Evolutionary conservation across 2,888 invertebrate genomes (phyloP).

Genomic region (Cephus pulcher): DNA sequence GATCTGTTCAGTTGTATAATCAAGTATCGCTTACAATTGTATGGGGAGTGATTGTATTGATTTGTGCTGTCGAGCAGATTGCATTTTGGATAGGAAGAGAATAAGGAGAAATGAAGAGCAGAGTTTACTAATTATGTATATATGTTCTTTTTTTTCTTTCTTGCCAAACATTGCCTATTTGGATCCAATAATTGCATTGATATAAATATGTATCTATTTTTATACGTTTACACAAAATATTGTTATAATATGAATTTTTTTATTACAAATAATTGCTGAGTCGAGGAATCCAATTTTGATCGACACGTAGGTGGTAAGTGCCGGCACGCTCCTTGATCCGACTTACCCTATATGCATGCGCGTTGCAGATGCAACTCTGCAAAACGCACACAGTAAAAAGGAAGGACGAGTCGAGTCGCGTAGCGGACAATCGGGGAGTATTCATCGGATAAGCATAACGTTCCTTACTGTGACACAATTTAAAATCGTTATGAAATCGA

Average conservation of each 20-base stretch:
- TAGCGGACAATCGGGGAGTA: slow-evolving; percentile 25
- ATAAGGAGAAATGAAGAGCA: background rate
- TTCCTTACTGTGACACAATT: slow-evolving; percentile 41
- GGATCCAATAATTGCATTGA: background rate
- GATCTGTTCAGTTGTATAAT: background rate
- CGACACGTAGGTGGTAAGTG: background rate
- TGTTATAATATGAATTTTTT: background rate
- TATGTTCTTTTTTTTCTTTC: background rate
- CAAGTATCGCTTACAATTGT: background rate
- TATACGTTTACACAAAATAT: background rate
- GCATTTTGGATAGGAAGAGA: background rate
- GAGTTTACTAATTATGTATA: background rate
- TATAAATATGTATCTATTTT: background rate
- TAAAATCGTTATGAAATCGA: slow-evolving; percentile 44
- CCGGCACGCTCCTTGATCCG: slow-evolving; percentile 1
- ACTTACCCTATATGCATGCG: background rate
- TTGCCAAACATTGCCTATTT: background rate
- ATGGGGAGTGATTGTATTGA: background rate
- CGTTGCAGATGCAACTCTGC: slow-evolving; percentile 16
- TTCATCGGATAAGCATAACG: slow-evolving; percentile 48
- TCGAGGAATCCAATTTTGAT: background rate
- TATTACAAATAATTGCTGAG: background rate
- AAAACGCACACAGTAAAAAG: slow-evolving; percentile 17
- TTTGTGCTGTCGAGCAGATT: background rate
- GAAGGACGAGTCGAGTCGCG: background rate